Conservation (phyloP, 30 jellyfish, hydroid and myxozoan species). For the Hydra vulgaris region DNA sequence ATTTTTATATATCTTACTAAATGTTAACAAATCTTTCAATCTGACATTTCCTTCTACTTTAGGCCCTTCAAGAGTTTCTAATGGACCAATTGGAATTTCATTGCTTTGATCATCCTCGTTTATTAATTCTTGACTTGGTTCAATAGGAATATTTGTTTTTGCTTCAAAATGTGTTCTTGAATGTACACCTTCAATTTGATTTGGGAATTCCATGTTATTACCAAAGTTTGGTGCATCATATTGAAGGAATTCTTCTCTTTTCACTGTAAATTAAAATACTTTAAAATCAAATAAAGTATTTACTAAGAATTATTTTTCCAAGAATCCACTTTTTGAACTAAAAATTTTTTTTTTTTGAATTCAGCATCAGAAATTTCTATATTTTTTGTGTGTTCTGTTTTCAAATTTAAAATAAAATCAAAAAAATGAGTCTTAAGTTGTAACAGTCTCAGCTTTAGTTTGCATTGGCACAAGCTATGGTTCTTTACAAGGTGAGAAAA, state of each 20-base stretch:
- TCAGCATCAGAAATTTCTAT: too few relatives aligned
- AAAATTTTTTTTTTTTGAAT: too few relatives aligned
- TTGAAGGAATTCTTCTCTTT: neutral
- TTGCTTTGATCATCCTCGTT: slow-evolving; percentile 6
- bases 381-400: too few relatives aligned
- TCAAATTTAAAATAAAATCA: too few relatives aligned
- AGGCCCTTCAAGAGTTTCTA: slow-evolving; percentile 9
- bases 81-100: slow-evolving; percentile 27
- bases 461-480: too few relatives aligned
- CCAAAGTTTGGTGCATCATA: neutral
- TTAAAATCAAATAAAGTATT: too few relatives aligned
- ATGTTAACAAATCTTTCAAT: slow-evolving; percentile 17
- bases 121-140: neutral
- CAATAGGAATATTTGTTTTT: slow-evolving; percentile 18
- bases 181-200: neutral
- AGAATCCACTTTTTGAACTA: neutral
- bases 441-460: too few relatives aligned
- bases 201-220: neutral
- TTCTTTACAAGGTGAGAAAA: too few relatives aligned
- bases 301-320: too few relatives aligned
- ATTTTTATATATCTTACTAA: neutral
- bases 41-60: slow-evolving; percentile 16
- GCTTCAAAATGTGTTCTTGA: neutral
- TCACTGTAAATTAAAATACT: neutral
- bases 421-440: too few relatives aligned